Percentiles rank a stretch among this genome's conserved stretches.
phyloP scores from a whole-genome alignment of 2,797 vertebrate genomes.

The Tarsius wallacei region DNA sequence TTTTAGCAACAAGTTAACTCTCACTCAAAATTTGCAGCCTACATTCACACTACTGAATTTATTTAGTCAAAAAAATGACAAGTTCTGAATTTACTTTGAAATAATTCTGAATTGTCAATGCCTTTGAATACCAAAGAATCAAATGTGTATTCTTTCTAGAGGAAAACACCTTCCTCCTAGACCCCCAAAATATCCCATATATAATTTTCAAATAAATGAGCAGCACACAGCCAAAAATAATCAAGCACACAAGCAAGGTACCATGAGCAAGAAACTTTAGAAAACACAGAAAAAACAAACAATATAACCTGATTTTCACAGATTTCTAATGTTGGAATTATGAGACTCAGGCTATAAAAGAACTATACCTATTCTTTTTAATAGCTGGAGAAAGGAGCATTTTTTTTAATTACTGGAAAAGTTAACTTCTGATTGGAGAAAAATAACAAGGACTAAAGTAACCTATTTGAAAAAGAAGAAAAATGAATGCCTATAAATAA shows the following conservation, averaged over 20 bases:
- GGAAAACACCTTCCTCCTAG: slow-evolving; percentile 9
- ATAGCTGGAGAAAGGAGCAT: neutral
- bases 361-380: neutral
- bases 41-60: neutral
- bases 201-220: slow-evolving; percentile 28
- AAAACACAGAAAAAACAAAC: slow-evolving; percentile 37
- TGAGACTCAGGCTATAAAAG: neutral
- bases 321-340: slow-evolving; percentile 34
- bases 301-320: neutral
- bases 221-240: slow-evolving; percentile 5
- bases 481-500: slow-evolving; percentile 58
- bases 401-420: neutral
- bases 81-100: slow-evolving; percentile 66
- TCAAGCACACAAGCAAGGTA: neutral
- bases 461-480: slow-evolving; percentile 18
- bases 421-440: neutral
- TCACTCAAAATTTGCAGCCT: slow-evolving; percentile 26
- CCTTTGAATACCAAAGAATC: slow-evolving; percentile 43
- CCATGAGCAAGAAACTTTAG: neutral
- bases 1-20: neutral
- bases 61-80: neutral
- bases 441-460: neutral
- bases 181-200: neutral
- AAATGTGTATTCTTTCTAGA: neutral
- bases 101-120: neutral